Percentiles rank a stretch among this genome's conserved stretches.
These are phyloP conservation scores for Hypomesus transpacificus DNA, from an alignment of 2,113 vertebrate genomes.

Conservation along the genomic window DNA sequence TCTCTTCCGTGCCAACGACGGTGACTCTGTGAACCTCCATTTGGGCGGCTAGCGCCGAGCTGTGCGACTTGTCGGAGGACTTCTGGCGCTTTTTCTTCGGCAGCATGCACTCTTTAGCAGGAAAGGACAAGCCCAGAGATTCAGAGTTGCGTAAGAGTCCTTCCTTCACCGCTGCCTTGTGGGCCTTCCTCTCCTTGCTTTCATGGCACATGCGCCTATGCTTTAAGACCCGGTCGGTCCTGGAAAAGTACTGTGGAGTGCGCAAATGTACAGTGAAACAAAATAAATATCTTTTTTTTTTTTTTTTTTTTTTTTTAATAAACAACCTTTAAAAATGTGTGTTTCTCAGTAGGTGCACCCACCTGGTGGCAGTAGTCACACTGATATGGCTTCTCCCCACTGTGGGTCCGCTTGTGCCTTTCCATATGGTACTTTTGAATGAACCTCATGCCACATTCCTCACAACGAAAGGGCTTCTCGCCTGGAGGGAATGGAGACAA, in stretches of 20 bases:
- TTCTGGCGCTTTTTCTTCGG: constrained; percentile 96
- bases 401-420: constrained; percentile 98
- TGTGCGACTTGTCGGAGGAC: constrained; percentile 76
- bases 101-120: constrained; percentile 86
- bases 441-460: constrained; percentile 98
- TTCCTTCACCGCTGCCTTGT: constrained; percentile 83
- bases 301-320: no score
- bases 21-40: constrained; percentile 60
- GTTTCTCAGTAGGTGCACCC: constrained; percentile 12
- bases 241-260: constrained; percentile 89
- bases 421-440: constrained; percentile 99
- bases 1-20: constrained; percentile 66
- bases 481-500: constrained; percentile 63
- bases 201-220: constrained; percentile 99
- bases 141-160: constrained; percentile 79
- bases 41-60: constrained; percentile 38
- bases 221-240: constrained; percentile 96
- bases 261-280: no score
- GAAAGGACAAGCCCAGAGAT: constrained; percentile 72
- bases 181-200: constrained; percentile 88
- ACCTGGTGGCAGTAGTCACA: constrained; percentile 99
- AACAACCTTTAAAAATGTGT: no score
- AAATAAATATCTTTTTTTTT: no score
- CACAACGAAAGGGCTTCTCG: constrained; percentile 97
- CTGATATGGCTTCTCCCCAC: constrained; percentile 98